Evolutionary conservation across 2,888 invertebrate genomes (phyloP).

Genomic region (Leucania comma): DNA sequence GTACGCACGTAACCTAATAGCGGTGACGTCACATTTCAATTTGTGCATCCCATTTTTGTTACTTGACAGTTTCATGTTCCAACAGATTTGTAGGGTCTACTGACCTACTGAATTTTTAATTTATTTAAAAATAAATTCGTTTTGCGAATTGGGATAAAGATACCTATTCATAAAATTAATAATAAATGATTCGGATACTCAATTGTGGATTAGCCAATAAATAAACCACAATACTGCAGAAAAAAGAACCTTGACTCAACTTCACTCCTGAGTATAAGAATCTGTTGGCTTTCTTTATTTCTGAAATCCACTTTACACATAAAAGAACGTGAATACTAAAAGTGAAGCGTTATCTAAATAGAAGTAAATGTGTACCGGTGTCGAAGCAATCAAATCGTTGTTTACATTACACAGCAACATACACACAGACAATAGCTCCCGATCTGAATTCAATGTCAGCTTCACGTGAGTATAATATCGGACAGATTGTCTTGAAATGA

Average conservation of each 20-base stretch:
- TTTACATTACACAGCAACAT: conserved; percentile 20
- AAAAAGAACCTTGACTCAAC: conserved; percentile 3
- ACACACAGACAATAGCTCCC: conserved; percentile 9
- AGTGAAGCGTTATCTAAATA: conserved; percentile 16
- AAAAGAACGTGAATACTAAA: conserved; percentile 10
- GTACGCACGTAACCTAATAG: too few species aligned
- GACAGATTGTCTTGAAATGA: not conserved
- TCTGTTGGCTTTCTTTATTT: conserved; percentile 27
- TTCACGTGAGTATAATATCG: conserved; percentile 1
- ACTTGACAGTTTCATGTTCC: too few species aligned
- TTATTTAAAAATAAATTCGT: too few species aligned
- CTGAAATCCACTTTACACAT: conserved; percentile 20
- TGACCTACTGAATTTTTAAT: too few species aligned
- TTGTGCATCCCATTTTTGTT: too few species aligned
- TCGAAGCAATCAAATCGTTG: conserved; percentile 22
- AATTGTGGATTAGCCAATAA: too few species aligned
- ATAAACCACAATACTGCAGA: not conserved
- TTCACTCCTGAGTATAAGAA: conserved; percentile 10
- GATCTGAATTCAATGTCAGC: conserved; percentile 14
- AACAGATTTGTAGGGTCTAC: too few species aligned
- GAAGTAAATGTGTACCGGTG: conserved; percentile 13
- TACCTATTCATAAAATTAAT: too few species aligned
- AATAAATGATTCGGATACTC: too few species aligned
- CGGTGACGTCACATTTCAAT: too few species aligned
- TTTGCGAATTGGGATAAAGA: too few species aligned